Evolutionary conservation across 1,140 invertebrate species (phyloP), one percentile per base, ranked within the genome.

Genomic region (Drosophila subpulchrella): DNA sequence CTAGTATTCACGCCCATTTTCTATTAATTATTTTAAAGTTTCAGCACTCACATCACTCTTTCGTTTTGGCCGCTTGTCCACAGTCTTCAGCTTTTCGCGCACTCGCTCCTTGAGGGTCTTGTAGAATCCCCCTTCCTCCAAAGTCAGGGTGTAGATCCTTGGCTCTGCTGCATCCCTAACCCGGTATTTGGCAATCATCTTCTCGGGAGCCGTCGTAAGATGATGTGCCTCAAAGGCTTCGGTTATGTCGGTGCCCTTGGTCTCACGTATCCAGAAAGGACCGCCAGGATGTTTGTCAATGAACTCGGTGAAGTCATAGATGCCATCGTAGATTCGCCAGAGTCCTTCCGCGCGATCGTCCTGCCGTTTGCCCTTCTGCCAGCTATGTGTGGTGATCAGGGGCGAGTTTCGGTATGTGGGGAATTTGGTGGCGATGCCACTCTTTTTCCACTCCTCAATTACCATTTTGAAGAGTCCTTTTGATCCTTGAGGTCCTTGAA

Each of bases 171-270:
- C 94, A 20, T 94, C 92, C 7, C 93, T 90, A 0, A 95, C 92
- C 66, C 93, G 94, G 78, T 94, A 96, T 70, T 95, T 95, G 4
- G 92, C 86, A 2, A 96, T 90, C 34, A 95, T 75, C 30, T 91
- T 93, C 55, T 93, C 91, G 0, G 95, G 93, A 0, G 57, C 38
- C 0, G 92, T 74, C 2, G 92, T 91, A 20, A 95, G 75, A 77
- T 95, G 96, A 90, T 94, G 95, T 1, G 81, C 74, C 93, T 96
- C 95, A 65, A 96, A 96, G 10, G 94, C 93, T 92, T 96, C 96
- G 1, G 96, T 96, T 3, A 96, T 96, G 75, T 96, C 96, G 0
- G 94, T 96, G 0, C 95, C 95, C 83, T 94, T 94, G 2, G 95
- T 96, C 13, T 95, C 71, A 7, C 90, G 62, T 15, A 96, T 81